Evolutionary conservation across 2,113 vertebrate species (phyloP).

Genomic region (Caretta caretta): DNA sequence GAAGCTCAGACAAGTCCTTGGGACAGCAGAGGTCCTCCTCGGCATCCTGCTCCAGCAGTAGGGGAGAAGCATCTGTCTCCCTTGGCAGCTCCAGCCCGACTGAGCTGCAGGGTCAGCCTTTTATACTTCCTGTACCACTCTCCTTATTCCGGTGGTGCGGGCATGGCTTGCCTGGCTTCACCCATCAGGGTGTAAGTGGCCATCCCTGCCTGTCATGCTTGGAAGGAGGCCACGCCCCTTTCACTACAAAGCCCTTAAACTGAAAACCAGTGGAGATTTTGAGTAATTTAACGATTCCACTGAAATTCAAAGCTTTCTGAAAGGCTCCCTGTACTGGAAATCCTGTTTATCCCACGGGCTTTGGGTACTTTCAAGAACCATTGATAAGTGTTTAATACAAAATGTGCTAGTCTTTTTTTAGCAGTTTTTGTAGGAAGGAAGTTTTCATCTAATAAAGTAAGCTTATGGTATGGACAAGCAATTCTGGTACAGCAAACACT

Average conservation of each 20-base stretch:
- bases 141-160: no score
- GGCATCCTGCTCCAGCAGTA: no score
- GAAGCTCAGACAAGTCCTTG: no score
- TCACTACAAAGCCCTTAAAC: not conserved
- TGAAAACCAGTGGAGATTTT: slow-evolving; percentile 26
- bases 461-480: not conserved
- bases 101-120: no score
- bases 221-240: no score
- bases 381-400: slow-evolving; percentile 25
- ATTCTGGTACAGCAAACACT: not conserved
- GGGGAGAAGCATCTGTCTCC: no score
- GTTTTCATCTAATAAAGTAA: not conserved
- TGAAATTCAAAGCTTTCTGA: slow-evolving; percentile 11
- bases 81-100: no score
- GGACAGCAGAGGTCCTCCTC: no score
- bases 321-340: slow-evolving; percentile 8
- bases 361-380: not conserved
- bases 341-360: not conserved
- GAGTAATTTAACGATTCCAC: not conserved
- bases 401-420: not conserved
- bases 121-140: no score
- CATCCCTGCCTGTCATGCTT: no score
- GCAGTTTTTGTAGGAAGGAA: not conserved
- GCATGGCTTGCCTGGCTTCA: no score
- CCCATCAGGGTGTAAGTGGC: no score